These are phyloP conservation scores for Battus philenor DNA, from an alignment of 1,140 invertebrate genomes.

Conservation along the genomic window DNA sequence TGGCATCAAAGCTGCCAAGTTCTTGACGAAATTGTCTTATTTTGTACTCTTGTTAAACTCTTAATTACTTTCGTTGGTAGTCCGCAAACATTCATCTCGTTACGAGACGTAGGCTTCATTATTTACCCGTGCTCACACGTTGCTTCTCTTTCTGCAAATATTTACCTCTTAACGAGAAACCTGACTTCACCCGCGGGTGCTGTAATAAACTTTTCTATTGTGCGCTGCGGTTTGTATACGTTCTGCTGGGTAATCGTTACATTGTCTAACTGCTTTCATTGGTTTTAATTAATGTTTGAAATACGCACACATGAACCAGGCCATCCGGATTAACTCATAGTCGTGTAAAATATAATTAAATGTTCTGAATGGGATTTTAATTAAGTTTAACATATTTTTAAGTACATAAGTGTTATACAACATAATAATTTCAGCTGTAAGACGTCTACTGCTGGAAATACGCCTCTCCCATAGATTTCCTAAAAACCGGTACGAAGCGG, in stretches of 20 bases:
- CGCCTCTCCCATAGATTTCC: too few species aligned
- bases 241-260: conserved; percentile 45
- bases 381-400: too few species aligned
- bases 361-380: too few species aligned
- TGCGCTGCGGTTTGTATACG: conserved; percentile 44
- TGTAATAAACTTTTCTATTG: conserved; percentile 71
- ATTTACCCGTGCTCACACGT: conserved; percentile 64
- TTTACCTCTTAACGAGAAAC: conserved; percentile 69
- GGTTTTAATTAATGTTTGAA: conserved; percentile 47
- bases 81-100: conserved; percentile 69
- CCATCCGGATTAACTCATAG: background rate
- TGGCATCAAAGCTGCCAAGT: conserved; percentile 11
- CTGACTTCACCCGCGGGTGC: conserved; percentile 59
- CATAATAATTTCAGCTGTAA: too few species aligned
- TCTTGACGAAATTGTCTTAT: conserved; percentile 61
- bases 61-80: conserved; percentile 68
- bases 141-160: conserved; percentile 59
- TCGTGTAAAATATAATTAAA: too few species aligned
- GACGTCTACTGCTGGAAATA: too few species aligned
- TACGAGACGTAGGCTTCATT: conserved; percentile 64
- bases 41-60: conserved; percentile 62
- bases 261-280: conserved; percentile 49
- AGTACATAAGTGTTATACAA: too few species aligned
- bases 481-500: too few species aligned
- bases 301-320: conserved; percentile 21